Percentiles rank a stretch among this genome's conserved stretches.
Conservation (phyloP, 2,888 invertebrate species). For the Melieria crassipennis region DNA sequence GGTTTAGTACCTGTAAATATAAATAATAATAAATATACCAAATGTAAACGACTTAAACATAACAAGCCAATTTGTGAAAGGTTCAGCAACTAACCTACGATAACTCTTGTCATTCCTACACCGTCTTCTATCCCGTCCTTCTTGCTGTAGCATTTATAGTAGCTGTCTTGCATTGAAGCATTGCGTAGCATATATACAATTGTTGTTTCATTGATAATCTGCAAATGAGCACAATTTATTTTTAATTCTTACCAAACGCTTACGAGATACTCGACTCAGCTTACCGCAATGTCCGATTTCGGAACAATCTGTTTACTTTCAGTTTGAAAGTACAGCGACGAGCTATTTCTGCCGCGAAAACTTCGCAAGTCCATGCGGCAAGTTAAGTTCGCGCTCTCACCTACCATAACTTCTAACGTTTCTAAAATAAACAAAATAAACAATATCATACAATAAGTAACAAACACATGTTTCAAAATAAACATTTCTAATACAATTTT, state of each 20-base stretch:
- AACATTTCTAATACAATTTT: too few species aligned
- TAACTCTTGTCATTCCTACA: constrained; percentile 50
- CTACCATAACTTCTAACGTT: constrained; percentile 44
- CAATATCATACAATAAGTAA: too few species aligned
- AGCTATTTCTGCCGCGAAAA: constrained; percentile 50
- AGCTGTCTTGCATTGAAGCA: constrained; percentile 48
- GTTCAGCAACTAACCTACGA: constrained; percentile 46
- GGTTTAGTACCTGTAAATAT: constrained; percentile 69
- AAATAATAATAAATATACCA: neutral
- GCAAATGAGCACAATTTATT: neutral
- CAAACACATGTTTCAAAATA: too few species aligned
- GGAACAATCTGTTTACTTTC: constrained; percentile 40
- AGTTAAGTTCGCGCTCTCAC: constrained; percentile 55
- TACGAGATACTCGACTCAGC: constrained; percentile 2
- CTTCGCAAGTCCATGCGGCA: constrained; percentile 55
- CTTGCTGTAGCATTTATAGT: constrained; percentile 49
- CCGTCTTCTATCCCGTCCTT: constrained; percentile 55
- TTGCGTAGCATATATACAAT: constrained; percentile 51
- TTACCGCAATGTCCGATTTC: constrained; percentile 41
- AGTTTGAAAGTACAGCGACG: constrained; percentile 51
- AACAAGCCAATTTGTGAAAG: neutral
- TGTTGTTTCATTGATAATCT: constrained; percentile 51
- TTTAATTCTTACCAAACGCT: neutral
- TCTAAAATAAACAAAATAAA: too few species aligned
- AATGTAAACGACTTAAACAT: neutral